These are phyloP conservation scores for Capitulum mitella DNA, from an alignment of 2,888 invertebrate genomes.

Conservation along the genomic window DNA sequence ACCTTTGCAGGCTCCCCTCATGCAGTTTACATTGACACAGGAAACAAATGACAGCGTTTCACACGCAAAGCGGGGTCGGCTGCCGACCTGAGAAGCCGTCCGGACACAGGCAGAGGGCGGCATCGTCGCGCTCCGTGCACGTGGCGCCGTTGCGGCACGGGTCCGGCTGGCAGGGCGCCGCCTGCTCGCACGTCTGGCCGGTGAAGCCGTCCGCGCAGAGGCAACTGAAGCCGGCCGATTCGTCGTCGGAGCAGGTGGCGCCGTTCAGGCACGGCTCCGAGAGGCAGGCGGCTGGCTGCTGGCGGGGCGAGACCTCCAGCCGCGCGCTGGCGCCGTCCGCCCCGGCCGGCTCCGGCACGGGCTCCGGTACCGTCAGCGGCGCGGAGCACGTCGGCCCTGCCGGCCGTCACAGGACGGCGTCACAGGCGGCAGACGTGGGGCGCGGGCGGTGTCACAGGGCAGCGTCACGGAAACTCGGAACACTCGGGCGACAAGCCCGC, in stretches of 20 bases:
- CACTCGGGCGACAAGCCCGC: too few species aligned
- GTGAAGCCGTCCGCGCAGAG: conserved; percentile 70
- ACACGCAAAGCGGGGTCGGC: too few species aligned
- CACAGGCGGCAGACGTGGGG: too few species aligned
- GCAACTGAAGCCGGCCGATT: conserved; percentile 57
- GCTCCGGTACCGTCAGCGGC: background rate
- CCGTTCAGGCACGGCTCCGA: background rate
- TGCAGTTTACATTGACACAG: too few species aligned
- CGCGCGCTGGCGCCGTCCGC: background rate
- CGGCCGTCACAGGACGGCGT: too few species aligned
- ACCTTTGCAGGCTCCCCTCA: too few species aligned
- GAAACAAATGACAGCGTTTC: too few species aligned
- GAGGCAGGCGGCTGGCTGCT: background rate
- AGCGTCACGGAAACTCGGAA: too few species aligned
- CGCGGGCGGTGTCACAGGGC: too few species aligned
- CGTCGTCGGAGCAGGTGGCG: conserved; percentile 31
- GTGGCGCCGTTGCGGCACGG: conserved; percentile 77
- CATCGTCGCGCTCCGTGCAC: conserved; percentile 59
- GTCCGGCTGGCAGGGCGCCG: conserved; percentile 41
- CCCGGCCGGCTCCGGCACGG: background rate
- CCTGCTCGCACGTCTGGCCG: conserved; percentile 56
- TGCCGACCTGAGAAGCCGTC: background rate
- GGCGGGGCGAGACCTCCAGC: conserved; percentile 27
- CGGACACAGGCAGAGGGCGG: background rate
- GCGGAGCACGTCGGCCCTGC: too few species aligned